Conservation (phyloP, 2,113 vertebrate species). For the Ornithorhynchus anatinus region DNA sequence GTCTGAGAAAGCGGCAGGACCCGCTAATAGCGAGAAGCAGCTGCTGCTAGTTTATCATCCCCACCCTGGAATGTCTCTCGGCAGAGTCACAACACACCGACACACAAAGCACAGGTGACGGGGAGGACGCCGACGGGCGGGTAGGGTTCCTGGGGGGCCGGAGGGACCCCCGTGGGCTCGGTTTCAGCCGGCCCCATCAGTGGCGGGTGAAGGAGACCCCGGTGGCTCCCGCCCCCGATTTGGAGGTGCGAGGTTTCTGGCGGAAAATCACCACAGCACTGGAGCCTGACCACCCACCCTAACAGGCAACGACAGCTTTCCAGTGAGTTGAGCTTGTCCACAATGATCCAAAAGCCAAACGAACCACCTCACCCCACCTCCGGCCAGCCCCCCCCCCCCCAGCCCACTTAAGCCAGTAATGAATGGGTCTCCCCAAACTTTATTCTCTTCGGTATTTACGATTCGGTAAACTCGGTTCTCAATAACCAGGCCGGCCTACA, state of each 20-base stretch:
- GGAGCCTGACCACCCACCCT: neutral
- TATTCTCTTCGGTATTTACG: neutral
- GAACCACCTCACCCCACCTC: no score
- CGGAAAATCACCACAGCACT: no score
- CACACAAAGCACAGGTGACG: constrained; percentile 69
- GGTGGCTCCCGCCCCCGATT: no score
- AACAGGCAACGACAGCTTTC: neutral
- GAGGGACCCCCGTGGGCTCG: no score
- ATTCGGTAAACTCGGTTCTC: neutral
- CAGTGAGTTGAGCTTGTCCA: constrained; percentile 7
- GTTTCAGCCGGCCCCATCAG: no score
- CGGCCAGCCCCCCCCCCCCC: no score
- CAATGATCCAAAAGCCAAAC: neutral
- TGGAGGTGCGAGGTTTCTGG: no score
- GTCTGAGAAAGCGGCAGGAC: constrained; percentile 68
- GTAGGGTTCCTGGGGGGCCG: no score
- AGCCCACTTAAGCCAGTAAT: neutral
- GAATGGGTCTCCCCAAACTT: neutral
- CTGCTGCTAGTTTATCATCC: constrained; percentile 82
- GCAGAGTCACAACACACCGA: constrained; percentile 23
- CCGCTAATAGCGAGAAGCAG: constrained; percentile 76
- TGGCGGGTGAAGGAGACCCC: no score
- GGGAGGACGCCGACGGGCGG: constrained; percentile 27
- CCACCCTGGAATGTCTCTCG: constrained; percentile 59
- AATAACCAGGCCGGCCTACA: neutral